These are phyloP conservation scores for Hermaeophaga mercurialis DNA, from an alignment of 2,888 invertebrate genomes.

Conservation along the genomic window DNA sequence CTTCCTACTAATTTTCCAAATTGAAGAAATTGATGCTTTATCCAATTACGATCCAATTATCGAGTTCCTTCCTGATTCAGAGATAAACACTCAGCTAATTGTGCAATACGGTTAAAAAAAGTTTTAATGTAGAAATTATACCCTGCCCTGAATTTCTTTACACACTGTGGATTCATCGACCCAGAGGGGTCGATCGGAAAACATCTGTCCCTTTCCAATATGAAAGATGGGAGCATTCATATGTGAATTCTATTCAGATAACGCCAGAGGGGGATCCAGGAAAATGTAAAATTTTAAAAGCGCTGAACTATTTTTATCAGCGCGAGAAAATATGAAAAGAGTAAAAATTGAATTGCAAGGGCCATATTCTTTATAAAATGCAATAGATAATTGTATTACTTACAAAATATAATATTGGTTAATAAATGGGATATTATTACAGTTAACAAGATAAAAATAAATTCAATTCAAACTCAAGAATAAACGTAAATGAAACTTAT, in stretches of 20 bases:
- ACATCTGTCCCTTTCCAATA: constrained; percentile 36
- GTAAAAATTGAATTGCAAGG: too few species aligned
- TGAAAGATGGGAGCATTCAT: constrained; percentile 38
- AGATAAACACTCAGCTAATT: constrained; percentile 19
- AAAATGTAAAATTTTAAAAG: too few species aligned
- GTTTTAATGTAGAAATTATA: constrained; percentile 1
- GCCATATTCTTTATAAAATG: too few species aligned
- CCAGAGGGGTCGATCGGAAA: constrained; percentile 26
- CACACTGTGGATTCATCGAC: constrained; percentile 6
- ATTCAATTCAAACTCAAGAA: too few species aligned
- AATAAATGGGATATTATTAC: too few species aligned
- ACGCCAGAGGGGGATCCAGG: constrained; percentile 1
- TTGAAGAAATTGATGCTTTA: neutral
- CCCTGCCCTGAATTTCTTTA: constrained; percentile 17
- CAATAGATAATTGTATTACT: too few species aligned
- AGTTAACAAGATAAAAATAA: too few species aligned
- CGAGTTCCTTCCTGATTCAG: constrained; percentile 16
- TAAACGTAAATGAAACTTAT: too few species aligned
- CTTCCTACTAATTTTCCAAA: neutral
- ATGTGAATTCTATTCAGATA: constrained; percentile 35
- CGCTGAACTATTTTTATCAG: too few species aligned
- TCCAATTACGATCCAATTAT: constrained; percentile 12
- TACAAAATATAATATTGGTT: too few species aligned
- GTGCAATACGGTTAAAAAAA: neutral
- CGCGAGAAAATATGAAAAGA: too few species aligned